These are phyloP conservation scores for Orgyia antiqua DNA, from an alignment of 2,888 invertebrate genomes.

Conservation along the genomic window DNA sequence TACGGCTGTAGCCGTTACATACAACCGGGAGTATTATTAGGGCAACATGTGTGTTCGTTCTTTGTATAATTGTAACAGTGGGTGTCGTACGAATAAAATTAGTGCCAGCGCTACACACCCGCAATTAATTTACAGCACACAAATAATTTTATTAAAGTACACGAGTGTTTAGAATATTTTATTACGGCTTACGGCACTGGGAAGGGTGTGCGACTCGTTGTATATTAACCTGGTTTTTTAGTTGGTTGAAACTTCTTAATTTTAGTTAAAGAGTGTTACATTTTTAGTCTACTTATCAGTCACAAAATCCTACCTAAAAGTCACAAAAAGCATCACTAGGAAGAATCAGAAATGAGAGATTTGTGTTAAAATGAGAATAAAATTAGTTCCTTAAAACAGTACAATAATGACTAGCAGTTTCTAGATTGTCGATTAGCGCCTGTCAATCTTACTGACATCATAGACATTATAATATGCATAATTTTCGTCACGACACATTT, in stretches of 20 bases:
- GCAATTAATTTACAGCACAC: slow-evolving; percentile 39
- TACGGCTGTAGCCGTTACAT: too few species aligned
- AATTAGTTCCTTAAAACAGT: too few species aligned
- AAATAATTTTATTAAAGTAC: slow-evolving; percentile 54
- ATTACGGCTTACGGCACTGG: slow-evolving; percentile 11
- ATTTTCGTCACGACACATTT: background rate
- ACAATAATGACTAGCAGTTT: too few species aligned
- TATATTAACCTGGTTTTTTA: slow-evolving; percentile 17
- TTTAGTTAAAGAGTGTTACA: too few species aligned
- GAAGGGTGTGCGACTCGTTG: slow-evolving; percentile 12
- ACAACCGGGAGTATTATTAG: slow-evolving; percentile 25
- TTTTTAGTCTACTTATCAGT: too few species aligned
- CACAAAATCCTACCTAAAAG: too few species aligned
- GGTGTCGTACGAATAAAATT: slow-evolving; percentile 55
- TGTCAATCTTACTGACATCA: too few species aligned
- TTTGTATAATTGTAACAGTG: slow-evolving; percentile 47
- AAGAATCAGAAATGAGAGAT: too few species aligned
- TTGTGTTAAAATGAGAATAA: too few species aligned
- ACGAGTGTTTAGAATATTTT: slow-evolving; percentile 33
- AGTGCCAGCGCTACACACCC: slow-evolving; percentile 40
- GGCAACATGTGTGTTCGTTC: slow-evolving; percentile 43
- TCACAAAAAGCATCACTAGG: too few species aligned
- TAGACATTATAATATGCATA: background rate
- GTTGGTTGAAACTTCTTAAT: too few species aligned
- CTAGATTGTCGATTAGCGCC: slow-evolving; percentile 4